Evolutionary conservation across 2,888 invertebrate genomes (phyloP), one percentile per base, ranked within the genome.

Genomic region (Teleiodes luculella): DNA sequence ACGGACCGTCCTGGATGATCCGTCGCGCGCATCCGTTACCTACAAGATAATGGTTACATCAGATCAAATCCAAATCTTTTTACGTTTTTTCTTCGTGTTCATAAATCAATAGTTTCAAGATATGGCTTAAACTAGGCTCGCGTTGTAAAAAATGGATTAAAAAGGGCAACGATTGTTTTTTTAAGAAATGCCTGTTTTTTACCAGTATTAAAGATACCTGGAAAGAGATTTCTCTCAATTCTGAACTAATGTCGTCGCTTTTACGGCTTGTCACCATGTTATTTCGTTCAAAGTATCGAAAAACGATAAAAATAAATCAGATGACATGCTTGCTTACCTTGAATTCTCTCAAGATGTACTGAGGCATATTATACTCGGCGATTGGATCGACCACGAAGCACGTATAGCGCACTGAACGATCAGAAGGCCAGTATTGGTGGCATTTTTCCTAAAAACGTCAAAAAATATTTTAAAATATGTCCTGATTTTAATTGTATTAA

Each of bases 341-440:
- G 90, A 99, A 99, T 90, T 99, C 99, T 68, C 99, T 92, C 74
- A 99, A 92, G 76, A 99, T 98, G 83, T 99, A 99, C 83, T 98
- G 97, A 30, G 98, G 98, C 98, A 99, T 99, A 83, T 99, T 98
- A 86, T 99, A 99, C 83, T 99, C 99, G 5, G 99, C 98, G 72
- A 99, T 98, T 10, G 99, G 99, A 85, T 99, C 99, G 18, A 99
- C 98, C 45, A 99, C 98, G 83, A 98, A 98, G 84, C 97, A 98
- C 79, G 98, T 98, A 88, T 98, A 99, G 59, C 98, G 94, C 37
- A 98, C 97, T 30, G 98, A 98, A 69, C 98, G 93, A 79, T 99
- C 99, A 69, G 97, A 97, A 0, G 99, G 99, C 99, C 99, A 99
- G 85, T 99, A 99, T 80, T 98, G 98, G 81, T 97, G 97, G 78